phyloP scores from a whole-genome alignment of 1,140 invertebrate species.

The Diachasma alloeum region DNA sequence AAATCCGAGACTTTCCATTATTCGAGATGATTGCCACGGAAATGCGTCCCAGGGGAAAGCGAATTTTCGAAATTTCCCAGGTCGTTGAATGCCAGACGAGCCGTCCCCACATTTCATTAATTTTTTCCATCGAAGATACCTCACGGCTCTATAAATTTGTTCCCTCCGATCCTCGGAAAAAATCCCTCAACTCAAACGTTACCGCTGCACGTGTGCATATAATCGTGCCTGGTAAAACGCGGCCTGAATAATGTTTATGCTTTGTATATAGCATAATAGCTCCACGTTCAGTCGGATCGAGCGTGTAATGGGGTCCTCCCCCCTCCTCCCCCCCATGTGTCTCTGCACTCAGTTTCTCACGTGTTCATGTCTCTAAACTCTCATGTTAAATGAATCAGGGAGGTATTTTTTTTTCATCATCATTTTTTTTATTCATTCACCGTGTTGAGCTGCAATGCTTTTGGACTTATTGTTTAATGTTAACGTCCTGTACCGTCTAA shows the following conservation, averaged over 20 bases:
- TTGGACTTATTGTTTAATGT: slow-evolving; percentile 13
- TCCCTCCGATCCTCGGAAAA: not conserved
- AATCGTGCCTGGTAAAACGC: slow-evolving; percentile 4
- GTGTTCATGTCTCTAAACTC: not conserved
- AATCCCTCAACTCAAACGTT: not conserved
- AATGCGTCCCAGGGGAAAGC: slow-evolving; percentile 20
- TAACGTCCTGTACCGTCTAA: slow-evolving; percentile 27
- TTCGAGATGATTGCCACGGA: slow-evolving; percentile 5
- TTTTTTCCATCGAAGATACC: not conserved
- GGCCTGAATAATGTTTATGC: slow-evolving; percentile 1
- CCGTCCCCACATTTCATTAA: not conserved
- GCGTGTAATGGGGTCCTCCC: not conserved
- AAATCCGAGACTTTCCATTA: slow-evolving; percentile 2
- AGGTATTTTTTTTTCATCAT: not conserved
- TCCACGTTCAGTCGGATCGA: not conserved
- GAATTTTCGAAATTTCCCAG: slow-evolving; percentile 18
- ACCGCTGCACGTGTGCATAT: not conserved
- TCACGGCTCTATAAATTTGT: not conserved
- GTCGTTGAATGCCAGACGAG: slow-evolving; percentile 24
- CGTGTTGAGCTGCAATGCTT: not conserved
- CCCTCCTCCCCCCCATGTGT: not conserved
- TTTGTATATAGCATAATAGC: slow-evolving; percentile 2
- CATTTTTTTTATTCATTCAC: not conserved
- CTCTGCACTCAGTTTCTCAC: not conserved
- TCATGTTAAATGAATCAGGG: not conserved